Conservation (phyloP, 2,113 vertebrate genomes). For the Channa maculata region DNA sequence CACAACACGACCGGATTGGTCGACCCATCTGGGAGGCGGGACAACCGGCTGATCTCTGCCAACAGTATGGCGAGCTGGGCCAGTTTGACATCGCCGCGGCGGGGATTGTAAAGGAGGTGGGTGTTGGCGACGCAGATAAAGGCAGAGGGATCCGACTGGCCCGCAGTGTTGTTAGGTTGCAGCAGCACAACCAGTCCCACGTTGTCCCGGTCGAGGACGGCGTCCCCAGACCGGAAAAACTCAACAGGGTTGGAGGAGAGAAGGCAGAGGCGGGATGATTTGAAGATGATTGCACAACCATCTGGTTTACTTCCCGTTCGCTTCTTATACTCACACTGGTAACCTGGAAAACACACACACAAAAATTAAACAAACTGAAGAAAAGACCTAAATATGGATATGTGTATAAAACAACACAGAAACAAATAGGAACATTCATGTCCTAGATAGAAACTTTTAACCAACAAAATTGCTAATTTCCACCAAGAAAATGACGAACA, state of each 20-base stretch:
- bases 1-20: conserved; percentile 90
- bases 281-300: conserved; percentile 93
- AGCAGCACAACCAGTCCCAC: conserved; percentile 91
- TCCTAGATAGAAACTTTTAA: too few species aligned
- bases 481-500: not conserved
- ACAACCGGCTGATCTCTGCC: conserved; percentile 89
- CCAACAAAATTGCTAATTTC: too few species aligned
- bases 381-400: too few species aligned
- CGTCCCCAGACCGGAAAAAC: conserved; percentile 87
- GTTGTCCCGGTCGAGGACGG: conserved; percentile 95
- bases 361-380: not conserved
- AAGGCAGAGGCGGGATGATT: conserved; percentile 88
- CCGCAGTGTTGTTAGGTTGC: conserved; percentile 68
- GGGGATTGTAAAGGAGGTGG: conserved; percentile 95
- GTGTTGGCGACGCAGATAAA: conserved; percentile 93
- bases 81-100: conserved; percentile 95
- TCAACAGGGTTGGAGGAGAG: conserved; percentile 90
- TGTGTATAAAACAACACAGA: too few species aligned
- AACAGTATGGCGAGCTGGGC: conserved; percentile 94
- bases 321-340: conserved; percentile 95
- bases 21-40: conserved; percentile 83
- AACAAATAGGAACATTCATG: too few species aligned
- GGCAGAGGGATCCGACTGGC: conserved; percentile 2
- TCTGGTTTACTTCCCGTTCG: conserved; percentile 93
- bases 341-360: conserved; percentile 78